phyloP scores from a whole-genome alignment of 1,140 invertebrate species.

The Harlomillsia oculata region DNA sequence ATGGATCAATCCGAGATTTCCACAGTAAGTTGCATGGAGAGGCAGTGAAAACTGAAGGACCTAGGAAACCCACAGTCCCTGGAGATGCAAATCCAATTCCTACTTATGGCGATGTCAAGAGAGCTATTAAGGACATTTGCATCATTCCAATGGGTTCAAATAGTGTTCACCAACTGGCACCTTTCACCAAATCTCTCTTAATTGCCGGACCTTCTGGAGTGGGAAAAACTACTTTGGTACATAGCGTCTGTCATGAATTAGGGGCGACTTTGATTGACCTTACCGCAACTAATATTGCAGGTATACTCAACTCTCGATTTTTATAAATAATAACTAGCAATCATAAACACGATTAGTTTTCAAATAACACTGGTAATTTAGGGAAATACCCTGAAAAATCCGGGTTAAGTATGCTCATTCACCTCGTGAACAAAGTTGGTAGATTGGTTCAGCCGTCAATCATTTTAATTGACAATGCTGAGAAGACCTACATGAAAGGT shows the following conservation, averaged over 20 bases:
- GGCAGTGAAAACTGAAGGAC: too few relatives aligned
- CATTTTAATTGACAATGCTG: constrained; percentile 83
- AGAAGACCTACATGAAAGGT: constrained; percentile 89
- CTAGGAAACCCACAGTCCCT: background rate
- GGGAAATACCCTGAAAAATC: constrained; percentile 75
- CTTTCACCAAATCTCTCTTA: constrained; percentile 75
- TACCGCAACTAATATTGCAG: constrained; percentile 49
- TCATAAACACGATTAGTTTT: too few relatives aligned
- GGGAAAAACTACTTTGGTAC: constrained; percentile 78
- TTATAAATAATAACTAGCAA: background rate
- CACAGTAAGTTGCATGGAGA: too few relatives aligned
- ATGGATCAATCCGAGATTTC: constrained; percentile 32
- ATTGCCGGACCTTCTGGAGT: constrained; percentile 68
- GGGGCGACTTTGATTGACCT: constrained; percentile 85
- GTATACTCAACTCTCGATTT: too few relatives aligned
- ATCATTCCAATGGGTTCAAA: constrained; percentile 78
- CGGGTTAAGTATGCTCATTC: constrained; percentile 84
- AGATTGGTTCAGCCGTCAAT: constrained; percentile 73
- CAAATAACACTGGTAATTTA: too few relatives aligned
- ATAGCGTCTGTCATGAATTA: constrained; percentile 78
- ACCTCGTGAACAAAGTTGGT: constrained; percentile 55
- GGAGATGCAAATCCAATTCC: constrained; percentile 48
- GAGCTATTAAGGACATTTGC: constrained; percentile 78
- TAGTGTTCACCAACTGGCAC: constrained; percentile 62
- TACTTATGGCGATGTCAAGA: constrained; percentile 70